These are phyloP conservation scores for Euwallacea similis DNA, from an alignment of 1,140 invertebrate genomes.

Conservation along the genomic window DNA sequence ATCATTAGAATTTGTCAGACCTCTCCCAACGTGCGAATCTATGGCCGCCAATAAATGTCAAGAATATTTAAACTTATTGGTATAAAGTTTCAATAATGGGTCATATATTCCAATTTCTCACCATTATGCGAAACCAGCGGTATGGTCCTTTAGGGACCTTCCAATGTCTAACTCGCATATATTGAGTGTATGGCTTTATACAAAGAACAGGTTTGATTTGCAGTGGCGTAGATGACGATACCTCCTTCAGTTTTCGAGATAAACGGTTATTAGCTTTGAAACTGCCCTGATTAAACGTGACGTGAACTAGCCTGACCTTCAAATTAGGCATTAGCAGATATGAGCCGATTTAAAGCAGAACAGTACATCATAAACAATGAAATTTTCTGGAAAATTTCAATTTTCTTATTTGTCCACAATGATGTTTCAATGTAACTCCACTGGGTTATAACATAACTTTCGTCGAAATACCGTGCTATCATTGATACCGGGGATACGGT, in stretches of 20 bases:
- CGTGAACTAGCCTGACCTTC: too few relatives aligned
- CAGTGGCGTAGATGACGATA: neutral
- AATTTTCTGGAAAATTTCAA: too few relatives aligned
- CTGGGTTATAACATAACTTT: neutral
- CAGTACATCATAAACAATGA: too few relatives aligned
- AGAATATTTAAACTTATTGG: slow-evolving; percentile 13
- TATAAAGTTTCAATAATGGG: slow-evolving; percentile 19
- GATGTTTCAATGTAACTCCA: neutral
- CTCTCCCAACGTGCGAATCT: neutral
- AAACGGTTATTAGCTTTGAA: too few relatives aligned
- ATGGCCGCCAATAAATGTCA: slow-evolving; percentile 10
- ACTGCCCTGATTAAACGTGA: too few relatives aligned
- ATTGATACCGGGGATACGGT: slow-evolving; percentile 20
- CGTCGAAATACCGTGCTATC: neutral
- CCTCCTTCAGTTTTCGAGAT: too few relatives aligned
- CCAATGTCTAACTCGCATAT: slow-evolving; percentile 5
- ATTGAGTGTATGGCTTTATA: too few relatives aligned
- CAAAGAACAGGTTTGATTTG: neutral
- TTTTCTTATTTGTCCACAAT: too few relatives aligned
- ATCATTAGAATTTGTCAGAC: neutral
- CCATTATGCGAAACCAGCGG: slow-evolving; percentile 2
- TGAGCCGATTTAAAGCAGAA: too few relatives aligned
- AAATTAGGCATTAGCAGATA: too few relatives aligned
- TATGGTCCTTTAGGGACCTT: slow-evolving; percentile 1
- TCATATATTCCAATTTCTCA: slow-evolving; percentile 13